phyloP scores from a whole-genome alignment of 2,888 invertebrate species.

The Tiphia femorata region DNA sequence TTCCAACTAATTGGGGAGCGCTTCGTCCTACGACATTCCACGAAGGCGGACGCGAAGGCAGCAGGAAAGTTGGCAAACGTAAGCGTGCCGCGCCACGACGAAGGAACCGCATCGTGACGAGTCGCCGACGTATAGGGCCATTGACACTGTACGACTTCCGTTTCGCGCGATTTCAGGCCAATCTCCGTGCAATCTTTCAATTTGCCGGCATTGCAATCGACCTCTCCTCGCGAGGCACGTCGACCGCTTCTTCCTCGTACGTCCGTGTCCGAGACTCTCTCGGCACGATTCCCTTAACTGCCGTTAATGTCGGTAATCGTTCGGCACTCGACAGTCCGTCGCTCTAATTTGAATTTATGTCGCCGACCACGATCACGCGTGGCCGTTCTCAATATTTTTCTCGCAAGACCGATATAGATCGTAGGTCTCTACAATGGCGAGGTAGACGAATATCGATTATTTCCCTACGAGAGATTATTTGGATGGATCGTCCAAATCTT shows the following conservation, averaged over 20 bases:
- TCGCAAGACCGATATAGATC: too few relatives aligned
- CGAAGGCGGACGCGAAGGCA: not conserved
- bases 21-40: too few relatives aligned
- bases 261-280: not conserved
- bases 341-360: not conserved
- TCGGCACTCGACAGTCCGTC: not conserved
- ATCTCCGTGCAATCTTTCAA: not conserved
- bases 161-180: not conserved
- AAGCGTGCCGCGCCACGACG: not conserved
- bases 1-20: too few relatives aligned
- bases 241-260: not conserved
- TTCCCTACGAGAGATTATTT: too few relatives aligned
- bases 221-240: not conserved
- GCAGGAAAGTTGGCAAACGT: not conserved
- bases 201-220: not conserved
- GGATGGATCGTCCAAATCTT: too few relatives aligned
- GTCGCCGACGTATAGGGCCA: not conserved
- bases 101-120: not conserved
- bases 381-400: too few relatives aligned
- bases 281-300: not conserved
- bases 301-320: conserved; percentile 2
- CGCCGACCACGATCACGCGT: too few relatives aligned
- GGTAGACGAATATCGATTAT: too few relatives aligned
- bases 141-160: conserved; percentile 1
- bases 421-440: too few relatives aligned